phyloP scores from a whole-genome alignment of 1,140 invertebrate genomes.

The Drosophila cardini region DNA sequence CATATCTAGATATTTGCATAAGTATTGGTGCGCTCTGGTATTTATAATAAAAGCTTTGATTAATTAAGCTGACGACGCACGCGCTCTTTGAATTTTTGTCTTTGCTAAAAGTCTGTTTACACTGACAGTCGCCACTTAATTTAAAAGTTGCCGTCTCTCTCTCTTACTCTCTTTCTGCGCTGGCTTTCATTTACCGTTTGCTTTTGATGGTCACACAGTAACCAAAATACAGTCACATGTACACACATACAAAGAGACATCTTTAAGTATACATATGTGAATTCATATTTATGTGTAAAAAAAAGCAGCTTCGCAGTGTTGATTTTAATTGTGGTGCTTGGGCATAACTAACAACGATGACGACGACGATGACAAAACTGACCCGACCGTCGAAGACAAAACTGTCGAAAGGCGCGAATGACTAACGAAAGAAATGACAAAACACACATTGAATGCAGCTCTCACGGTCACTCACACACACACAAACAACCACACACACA shows the following conservation, averaged over 20 bases:
- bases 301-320: slow-evolving; percentile 2
- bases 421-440: slow-evolving; percentile 32
- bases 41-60: slow-evolving; percentile 1
- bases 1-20: slow-evolving; percentile 6
- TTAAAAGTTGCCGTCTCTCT: slow-evolving; percentile 17
- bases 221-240: background rate
- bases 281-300: slow-evolving; percentile 9
- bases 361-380: slow-evolving; percentile 14
- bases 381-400: slow-evolving; percentile 2
- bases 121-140: slow-evolving; percentile 19
- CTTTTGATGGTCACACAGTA: slow-evolving; percentile 19
- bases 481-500: slow-evolving; percentile 3
- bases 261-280: background rate
- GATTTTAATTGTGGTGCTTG: slow-evolving; percentile 24
- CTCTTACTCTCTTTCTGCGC: background rate
- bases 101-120: slow-evolving; percentile 5
- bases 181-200: slow-evolving; percentile 16
- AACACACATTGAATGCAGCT: slow-evolving; percentile 3
- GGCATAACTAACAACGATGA: slow-evolving; percentile 8
- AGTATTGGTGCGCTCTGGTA: background rate
- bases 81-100: background rate
- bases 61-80: slow-evolving; percentile 14
- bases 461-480: slow-evolving; percentile 10
- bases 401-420: slow-evolving; percentile 26
- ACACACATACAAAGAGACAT: background rate